Evolutionary conservation across 2,113 vertebrate genomes (phyloP), one percentile per base, ranked within the genome.

Genomic region (Spizaetus ornatus): DNA sequence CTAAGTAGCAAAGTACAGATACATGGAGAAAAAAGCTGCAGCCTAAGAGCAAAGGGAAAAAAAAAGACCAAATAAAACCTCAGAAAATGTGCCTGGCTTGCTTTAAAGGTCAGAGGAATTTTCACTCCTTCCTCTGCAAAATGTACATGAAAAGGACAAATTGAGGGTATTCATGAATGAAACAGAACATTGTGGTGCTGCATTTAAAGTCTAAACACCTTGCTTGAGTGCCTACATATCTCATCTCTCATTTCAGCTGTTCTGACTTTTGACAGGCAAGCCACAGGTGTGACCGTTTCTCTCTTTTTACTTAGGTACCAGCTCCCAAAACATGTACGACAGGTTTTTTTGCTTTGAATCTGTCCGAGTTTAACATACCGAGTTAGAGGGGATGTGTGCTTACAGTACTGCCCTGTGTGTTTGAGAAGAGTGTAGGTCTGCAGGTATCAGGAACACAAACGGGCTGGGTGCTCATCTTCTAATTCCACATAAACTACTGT

Each of bases 361-460:
- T 85, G 12, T 12, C 36, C 0, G 1, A 5, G 20, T 65, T 59
- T 32, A 53, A 14, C 17, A 3, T 26, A 3, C 7, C 2, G 23
- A 53, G 31, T 22, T 48, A 11, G 8, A 22, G 20, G 21, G 7
- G 8, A 12, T 2, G 26, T 48, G 43, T 20, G 40, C 42, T 34
- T 36, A 9, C 0, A 2, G 40, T 12, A 7, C 62, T 80, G 62
- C 45, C 19, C 2, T 1, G 16, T 4, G 3, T 48, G 3, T 36
- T 26, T 26, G 47, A 48, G 74, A 43, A 34, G 29, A 5, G 1
- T 1, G 14, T 47, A 22, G 50, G 22, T 56, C 36, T 3, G 6
- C 48, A 58, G 20, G 11, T 38, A 11, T 0, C 11, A 2, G 77
- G 25, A n/a, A 10, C 13, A 5, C 0, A 0, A 1, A 0, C 0